A percentile compares a stretch with the other conserved stretches of the same genome.
Evolutionary conservation across 2,888 invertebrate genomes (phyloP).

Genomic region (Nezara viridula): DNA sequence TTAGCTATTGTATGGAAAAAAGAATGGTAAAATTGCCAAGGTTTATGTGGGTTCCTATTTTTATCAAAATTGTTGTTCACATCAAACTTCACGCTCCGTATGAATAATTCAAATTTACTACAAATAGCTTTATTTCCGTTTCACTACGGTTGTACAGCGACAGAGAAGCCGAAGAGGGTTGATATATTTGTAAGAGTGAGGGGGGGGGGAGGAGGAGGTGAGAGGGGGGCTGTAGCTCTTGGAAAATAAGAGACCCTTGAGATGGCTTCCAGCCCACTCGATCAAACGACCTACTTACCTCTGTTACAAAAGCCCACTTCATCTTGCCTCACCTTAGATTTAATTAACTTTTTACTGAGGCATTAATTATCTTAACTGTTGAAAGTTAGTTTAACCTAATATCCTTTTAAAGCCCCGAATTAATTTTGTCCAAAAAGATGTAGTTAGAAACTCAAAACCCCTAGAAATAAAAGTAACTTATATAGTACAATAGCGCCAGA

Average conservation of each 20-base stretch:
- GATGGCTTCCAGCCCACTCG: background rate
- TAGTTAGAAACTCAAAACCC: background rate
- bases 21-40: too few relatives aligned
- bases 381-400: background rate
- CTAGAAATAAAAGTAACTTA: background rate
- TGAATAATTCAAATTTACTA: too few relatives aligned
- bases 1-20: too few relatives aligned
- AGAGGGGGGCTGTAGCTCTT: background rate
- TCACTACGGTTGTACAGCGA: too few relatives aligned
- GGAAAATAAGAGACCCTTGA: constrained; percentile 26
- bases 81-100: too few relatives aligned
- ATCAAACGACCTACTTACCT: constrained; percentile 51
- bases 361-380: constrained; percentile 24
- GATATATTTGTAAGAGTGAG: constrained; percentile 15
- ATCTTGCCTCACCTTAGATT: constrained; percentile 6
- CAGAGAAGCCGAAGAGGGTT: too few relatives aligned
- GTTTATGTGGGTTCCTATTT: too few relatives aligned
- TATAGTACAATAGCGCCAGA: too few relatives aligned
- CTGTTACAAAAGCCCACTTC: constrained; percentile 39
- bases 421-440: background rate
- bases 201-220: too few relatives aligned
- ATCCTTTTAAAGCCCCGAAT: background rate
- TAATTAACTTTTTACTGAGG: constrained; percentile 22
- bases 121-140: too few relatives aligned
- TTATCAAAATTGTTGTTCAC: too few relatives aligned